Percentiles rank a stretch among this genome's conserved stretches.
phyloP scores from a whole-genome alignment of 2,888 invertebrate genomes.

The Belgica antarctica region DNA sequence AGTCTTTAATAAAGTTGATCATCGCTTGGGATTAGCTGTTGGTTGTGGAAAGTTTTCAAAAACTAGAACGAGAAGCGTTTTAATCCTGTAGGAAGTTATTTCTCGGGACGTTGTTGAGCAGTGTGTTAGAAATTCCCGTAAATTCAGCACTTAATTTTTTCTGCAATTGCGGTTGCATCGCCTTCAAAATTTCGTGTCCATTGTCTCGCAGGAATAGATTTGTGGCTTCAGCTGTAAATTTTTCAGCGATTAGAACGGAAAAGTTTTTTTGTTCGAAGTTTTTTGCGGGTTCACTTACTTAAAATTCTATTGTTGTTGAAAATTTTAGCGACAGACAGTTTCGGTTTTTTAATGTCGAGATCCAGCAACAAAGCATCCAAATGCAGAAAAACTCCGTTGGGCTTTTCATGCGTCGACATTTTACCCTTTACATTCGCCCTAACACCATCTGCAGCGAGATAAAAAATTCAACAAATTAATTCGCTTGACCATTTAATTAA shows the following conservation, averaged over 20 bases:
- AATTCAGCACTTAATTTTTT: conserved; percentile 64
- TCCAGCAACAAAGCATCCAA: conserved; percentile 64
- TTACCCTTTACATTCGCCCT: conserved; percentile 61
- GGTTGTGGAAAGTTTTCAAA: no score
- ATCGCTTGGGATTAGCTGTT: no score
- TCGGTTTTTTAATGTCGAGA: conserved; percentile 61
- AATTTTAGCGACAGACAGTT: conserved; percentile 65
- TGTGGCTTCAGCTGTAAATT: conserved; percentile 63
- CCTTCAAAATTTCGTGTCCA: conserved; percentile 66
- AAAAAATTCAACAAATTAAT: conserved; percentile 23
- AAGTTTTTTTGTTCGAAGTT: conserved; percentile 46
- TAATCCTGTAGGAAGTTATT: conserved; percentile 59
- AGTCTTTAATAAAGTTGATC: no score
- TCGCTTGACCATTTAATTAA: conserved; percentile 44
- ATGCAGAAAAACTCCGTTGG: conserved; percentile 59
- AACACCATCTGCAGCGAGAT: conserved; percentile 57
- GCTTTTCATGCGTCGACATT: conserved; percentile 56
- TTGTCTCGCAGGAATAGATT: conserved; percentile 69
- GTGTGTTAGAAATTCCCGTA: conserved; percentile 64
- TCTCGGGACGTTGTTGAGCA: conserved; percentile 63
- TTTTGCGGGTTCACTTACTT: conserved; percentile 58
- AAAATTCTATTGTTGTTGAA: conserved; percentile 69
- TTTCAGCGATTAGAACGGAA: neutral
- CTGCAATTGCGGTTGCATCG: conserved; percentile 67
- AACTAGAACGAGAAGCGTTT: neutral